phyloP scores from a whole-genome alignment of 1,140 invertebrate species.

The Eciton burchellii region DNA sequence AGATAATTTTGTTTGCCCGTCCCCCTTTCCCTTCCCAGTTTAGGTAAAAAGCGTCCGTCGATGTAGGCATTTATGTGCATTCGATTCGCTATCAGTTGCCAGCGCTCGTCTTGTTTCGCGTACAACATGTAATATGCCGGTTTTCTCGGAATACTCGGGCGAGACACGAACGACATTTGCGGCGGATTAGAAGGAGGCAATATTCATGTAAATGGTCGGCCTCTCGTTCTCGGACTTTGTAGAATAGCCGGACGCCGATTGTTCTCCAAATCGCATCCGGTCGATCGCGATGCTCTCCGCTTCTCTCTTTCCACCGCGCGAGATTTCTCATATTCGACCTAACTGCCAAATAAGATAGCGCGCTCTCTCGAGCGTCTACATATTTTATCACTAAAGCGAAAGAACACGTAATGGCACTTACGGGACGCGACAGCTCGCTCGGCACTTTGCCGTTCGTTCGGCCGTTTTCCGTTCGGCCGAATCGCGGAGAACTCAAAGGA shows the following conservation, averaged over 20 bases:
- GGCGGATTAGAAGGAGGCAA: conserved; percentile 50
- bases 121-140: conserved; percentile 34
- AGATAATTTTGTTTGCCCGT: conserved; percentile 35
- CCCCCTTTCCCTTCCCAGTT: background rate
- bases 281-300: background rate
- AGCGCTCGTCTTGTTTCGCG: conserved; percentile 37
- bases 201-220: conserved; percentile 43
- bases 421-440: background rate
- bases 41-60: conserved; percentile 30
- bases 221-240: conserved; percentile 29
- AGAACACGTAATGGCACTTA: conserved; percentile 56
- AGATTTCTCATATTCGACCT: conserved; percentile 56
- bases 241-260: conserved; percentile 33
- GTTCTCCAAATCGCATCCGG: conserved; percentile 21
- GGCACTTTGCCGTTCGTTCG: conserved; percentile 18
- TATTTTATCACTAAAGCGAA: conserved; percentile 44
- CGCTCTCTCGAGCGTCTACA: conserved; percentile 24
- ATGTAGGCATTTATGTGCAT: conserved; percentile 16
- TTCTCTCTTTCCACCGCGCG: too few relatives aligned
- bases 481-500: conserved; percentile 14
- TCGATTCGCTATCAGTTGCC: conserved; percentile 11
- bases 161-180: conserved; percentile 43
- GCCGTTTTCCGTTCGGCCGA: background rate
- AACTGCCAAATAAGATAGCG: conserved; percentile 48
- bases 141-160: too few relatives aligned